Evolutionary conservation across 2,113 vertebrate genomes (phyloP).

Genomic region (Spea bombifrons): DNA sequence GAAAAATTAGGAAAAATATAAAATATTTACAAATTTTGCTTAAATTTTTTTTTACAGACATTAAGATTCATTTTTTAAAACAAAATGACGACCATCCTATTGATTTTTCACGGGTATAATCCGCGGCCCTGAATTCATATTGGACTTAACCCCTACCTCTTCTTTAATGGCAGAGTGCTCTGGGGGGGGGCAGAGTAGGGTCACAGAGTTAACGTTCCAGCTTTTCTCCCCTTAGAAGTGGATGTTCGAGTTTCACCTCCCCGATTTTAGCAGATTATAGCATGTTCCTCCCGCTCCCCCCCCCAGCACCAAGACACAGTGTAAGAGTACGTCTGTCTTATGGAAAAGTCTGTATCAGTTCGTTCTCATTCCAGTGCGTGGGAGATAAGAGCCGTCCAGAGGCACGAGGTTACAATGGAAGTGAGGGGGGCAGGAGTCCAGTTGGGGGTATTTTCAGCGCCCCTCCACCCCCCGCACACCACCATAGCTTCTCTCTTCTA

Average conservation of each 20-base stretch:
- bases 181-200: constrained; percentile 30
- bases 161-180: constrained; percentile 36
- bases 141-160: not conserved
- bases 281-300: constrained; percentile 8
- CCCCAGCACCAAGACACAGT: constrained; percentile 13
- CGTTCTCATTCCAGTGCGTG: constrained; percentile 35
- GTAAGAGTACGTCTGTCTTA: constrained; percentile 28
- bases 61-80: no score
- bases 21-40: not conserved
- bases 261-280: not conserved
- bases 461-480: not conserved
- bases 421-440: constrained; percentile 16
- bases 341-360: constrained; percentile 26
- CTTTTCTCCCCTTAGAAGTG: constrained; percentile 21
- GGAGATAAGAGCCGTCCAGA: constrained; percentile 14
- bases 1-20: not conserved
- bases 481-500: not conserved
- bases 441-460: not conserved
- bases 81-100: not conserved
- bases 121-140: not conserved
- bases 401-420: constrained; percentile 18
- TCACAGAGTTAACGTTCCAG: constrained; percentile 34
- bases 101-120: not conserved
- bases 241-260: constrained; percentile 4
- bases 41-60: not conserved